Percentiles rank a stretch among this genome's conserved stretches.
These are phyloP conservation scores for Montipora capricornis DNA, from an alignment of 64 coral and sea anemone species.

Conservation along the genomic window DNA sequence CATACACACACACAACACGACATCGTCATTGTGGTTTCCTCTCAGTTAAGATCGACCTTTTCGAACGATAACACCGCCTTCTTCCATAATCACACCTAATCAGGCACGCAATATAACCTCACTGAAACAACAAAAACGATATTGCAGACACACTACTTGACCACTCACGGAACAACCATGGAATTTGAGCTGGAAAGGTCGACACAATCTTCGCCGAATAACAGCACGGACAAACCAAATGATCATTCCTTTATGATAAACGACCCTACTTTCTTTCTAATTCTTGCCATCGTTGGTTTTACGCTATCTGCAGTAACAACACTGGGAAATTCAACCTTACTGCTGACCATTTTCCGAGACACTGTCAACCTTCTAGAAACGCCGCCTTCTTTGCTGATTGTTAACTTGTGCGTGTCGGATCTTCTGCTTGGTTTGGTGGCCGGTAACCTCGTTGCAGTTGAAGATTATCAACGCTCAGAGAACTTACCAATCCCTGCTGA, in stretches of 20 bases:
- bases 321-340: neutral
- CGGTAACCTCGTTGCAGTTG: conserved; percentile 21
- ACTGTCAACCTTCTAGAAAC: neutral
- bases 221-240: neutral
- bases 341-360: conserved; percentile 17
- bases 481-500: neutral
- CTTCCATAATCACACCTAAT: too few relatives aligned
- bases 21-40: too few relatives aligned
- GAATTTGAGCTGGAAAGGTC: neutral
- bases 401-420: conserved; percentile 16
- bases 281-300: conserved; percentile 18
- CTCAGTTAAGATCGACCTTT: too few relatives aligned
- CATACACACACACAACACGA: too few relatives aligned
- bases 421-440: conserved; percentile 14
- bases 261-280: conserved; percentile 8
- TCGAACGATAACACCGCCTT: too few relatives aligned
- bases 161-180: neutral
- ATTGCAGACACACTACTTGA: neutral
- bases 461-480: neutral
- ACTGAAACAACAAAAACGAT: too few relatives aligned
- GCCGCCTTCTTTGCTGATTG: conserved; percentile 23
- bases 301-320: neutral
- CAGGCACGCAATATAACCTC: too few relatives aligned
- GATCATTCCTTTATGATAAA: neutral
- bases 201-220: neutral